Percentiles rank a stretch among this genome's conserved stretches.
Evolutionary conservation across 1,140 invertebrate species (phyloP).

Genomic region (Diorhabda elongata): DNA sequence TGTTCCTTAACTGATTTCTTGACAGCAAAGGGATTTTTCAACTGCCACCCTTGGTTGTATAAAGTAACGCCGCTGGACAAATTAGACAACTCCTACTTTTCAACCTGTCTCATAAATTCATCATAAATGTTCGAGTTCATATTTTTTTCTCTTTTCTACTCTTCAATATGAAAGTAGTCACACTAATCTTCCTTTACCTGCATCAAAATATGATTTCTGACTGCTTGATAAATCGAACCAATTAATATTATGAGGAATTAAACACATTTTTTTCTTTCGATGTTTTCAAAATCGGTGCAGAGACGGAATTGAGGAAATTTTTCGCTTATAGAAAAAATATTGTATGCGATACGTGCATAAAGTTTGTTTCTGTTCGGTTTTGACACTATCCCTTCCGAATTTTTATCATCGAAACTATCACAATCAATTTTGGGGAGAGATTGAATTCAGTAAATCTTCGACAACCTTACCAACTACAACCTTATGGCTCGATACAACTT

Average conservation of each 20-base stretch:
- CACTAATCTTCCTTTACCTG: conserved; percentile 22
- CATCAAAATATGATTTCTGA: conserved; percentile 25
- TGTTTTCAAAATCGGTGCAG: conserved; percentile 9
- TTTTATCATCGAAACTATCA: no score
- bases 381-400: not conserved
- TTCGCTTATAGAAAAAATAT: not conserved
- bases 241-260: conserved; percentile 27
- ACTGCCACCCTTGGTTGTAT: no score
- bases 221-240: conserved; percentile 23
- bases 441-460: no score
- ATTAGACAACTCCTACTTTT: conserved; percentile 16
- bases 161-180: not conserved
- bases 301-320: not conserved
- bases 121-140: conserved; percentile 16
- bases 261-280: conserved; percentile 13
- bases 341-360: not conserved
- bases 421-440: not conserved
- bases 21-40: no score
- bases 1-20: no score
- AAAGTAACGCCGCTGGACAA: conserved; percentile 5
- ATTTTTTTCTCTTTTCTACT: conserved; percentile 3
- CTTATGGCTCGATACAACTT: no score
- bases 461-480: no score
- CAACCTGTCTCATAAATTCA: conserved; percentile 26
- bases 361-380: not conserved